phyloP scores from a whole-genome alignment of 2,113 vertebrate genomes.

The Psephotus haematonotus region DNA sequence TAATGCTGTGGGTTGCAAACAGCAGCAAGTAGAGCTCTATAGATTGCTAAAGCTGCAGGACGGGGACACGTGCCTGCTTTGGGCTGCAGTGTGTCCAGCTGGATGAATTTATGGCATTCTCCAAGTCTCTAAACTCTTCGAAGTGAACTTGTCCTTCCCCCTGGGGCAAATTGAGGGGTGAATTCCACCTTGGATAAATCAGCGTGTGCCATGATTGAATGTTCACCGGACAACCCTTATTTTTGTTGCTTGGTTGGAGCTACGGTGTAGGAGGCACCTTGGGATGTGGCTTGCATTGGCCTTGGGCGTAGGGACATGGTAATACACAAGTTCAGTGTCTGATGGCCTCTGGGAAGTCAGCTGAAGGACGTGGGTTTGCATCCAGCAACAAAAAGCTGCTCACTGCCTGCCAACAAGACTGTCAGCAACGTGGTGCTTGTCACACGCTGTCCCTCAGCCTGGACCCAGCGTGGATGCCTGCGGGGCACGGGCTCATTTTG shows the following conservation, averaged over 20 bases:
- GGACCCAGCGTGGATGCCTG: background rate
- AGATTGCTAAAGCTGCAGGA: background rate
- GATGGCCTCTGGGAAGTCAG: background rate
- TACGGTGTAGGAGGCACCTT: background rate
- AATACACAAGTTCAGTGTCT: background rate
- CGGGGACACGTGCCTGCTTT: background rate
- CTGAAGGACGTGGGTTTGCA: background rate
- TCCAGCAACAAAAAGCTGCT: background rate
- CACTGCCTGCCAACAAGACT: background rate
- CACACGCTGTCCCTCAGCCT: background rate
- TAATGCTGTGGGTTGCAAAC: background rate
- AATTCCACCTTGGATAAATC: background rate
- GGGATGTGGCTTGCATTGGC: background rate
- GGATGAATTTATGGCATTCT: background rate
- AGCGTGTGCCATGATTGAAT: accelerated
- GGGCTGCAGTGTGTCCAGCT: background rate
- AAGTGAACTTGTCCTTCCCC: background rate
- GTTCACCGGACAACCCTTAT: background rate
- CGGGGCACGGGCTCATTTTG: background rate
- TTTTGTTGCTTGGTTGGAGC: background rate
- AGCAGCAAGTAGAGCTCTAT: background rate
- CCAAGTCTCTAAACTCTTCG: background rate
- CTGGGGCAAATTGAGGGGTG: background rate
- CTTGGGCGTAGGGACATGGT: background rate
- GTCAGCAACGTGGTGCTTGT: background rate